Conservation (phyloP, 2,113 vertebrate species). For the Saguinus midas region DNA sequence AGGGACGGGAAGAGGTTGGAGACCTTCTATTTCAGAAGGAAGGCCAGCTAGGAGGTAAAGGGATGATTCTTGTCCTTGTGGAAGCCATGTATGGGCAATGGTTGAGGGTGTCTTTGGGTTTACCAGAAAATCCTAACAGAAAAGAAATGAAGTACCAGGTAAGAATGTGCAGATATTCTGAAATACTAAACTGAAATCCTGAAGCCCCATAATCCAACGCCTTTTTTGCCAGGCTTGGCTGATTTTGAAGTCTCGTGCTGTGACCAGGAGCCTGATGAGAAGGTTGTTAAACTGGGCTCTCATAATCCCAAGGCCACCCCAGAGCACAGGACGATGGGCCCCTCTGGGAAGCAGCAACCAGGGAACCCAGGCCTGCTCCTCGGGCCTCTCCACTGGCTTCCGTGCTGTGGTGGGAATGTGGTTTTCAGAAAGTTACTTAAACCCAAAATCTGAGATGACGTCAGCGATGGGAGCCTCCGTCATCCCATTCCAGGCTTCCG, state of each 20-base stretch:
- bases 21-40: background rate
- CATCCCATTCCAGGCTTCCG: background rate
- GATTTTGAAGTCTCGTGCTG: background rate
- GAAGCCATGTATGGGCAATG: background rate
- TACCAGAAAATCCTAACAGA: slow-evolving; percentile 45
- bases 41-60: background rate
- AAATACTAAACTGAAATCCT: background rate
- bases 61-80: background rate
- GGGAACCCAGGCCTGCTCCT: background rate
- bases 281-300: background rate
- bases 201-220: accelerated
- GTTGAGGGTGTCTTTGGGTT: background rate
- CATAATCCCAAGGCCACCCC: background rate
- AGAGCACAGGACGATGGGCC: background rate
- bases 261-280: background rate
- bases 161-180: background rate
- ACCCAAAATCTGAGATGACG: background rate
- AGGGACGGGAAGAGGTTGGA: background rate
- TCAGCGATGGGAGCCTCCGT: background rate
- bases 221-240: background rate
- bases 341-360: background rate
- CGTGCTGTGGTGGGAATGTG: accelerated
- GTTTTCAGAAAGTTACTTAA: slow-evolving; percentile 4
- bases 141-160: background rate
- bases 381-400: no score